Percentiles rank a stretch among this genome's conserved stretches.
These are phyloP conservation scores for Brachionus rotundiformis DNA, from an alignment of 1,140 invertebrate species.

Conservation along the genomic window DNA sequence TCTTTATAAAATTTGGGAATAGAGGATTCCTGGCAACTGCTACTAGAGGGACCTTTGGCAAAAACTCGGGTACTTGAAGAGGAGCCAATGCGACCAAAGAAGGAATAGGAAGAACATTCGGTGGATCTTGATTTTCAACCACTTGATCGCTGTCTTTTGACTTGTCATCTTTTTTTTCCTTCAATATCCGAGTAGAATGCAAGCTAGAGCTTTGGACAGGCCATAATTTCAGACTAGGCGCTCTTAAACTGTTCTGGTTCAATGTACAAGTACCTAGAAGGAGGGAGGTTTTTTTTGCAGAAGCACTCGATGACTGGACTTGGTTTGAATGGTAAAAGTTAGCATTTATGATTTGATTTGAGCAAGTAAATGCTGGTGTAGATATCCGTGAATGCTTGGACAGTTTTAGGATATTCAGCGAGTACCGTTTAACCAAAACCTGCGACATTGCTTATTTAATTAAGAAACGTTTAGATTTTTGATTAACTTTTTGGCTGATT, in stretches of 20 bases:
- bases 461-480: too few species aligned
- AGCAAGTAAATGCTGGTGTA: not conserved
- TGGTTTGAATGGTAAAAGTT: not conserved
- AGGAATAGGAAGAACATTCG: slow-evolving; percentile 37
- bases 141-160: not conserved
- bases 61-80: slow-evolving; percentile 91
- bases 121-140: slow-evolving; percentile 14
- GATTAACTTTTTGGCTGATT: not conserved
- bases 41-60: slow-evolving; percentile 91
- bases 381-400: not conserved
- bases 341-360: not conserved
- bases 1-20: slow-evolving; percentile 96
- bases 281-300: not conserved
- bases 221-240: not conserved
- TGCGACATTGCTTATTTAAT: slow-evolving; percentile 25
- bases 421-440: not conserved
- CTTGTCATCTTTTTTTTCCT: slow-evolving; percentile 13
- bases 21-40: slow-evolving; percentile 90
- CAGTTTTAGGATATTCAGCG: slow-evolving; percentile 11
- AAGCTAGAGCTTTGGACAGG: not conserved
- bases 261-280: not conserved
- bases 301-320: not conserved
- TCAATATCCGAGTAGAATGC: not conserved
- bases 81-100: slow-evolving; percentile 59
- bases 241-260: not conserved